Evolutionary conservation across 1,140 invertebrate species (phyloP).

Genomic region (Ptiloglossa arizonensis): DNA sequence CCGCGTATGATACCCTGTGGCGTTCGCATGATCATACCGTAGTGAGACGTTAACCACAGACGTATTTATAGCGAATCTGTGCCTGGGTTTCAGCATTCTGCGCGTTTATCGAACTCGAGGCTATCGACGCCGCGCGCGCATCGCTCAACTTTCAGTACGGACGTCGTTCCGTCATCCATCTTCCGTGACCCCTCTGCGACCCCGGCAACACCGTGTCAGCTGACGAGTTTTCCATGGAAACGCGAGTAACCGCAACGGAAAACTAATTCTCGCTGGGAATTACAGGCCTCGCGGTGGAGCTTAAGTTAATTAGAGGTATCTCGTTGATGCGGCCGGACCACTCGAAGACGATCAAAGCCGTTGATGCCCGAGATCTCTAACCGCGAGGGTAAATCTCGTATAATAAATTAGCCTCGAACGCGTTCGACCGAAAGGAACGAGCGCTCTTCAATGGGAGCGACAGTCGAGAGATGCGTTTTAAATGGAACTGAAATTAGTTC

Average conservation of each 20-base stretch:
- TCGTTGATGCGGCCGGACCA: background rate
- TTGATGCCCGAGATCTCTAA: background rate
- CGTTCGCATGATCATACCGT: slow-evolving; percentile 35
- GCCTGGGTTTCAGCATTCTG: background rate
- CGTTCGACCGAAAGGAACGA: no score
- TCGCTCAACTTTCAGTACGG: background rate
- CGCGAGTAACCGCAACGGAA: slow-evolving; percentile 24
- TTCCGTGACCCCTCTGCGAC: slow-evolving; percentile 12
- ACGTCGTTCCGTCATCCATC: slow-evolving; percentile 24
- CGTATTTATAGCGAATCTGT: slow-evolving; percentile 1
- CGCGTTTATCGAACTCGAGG: slow-evolving; percentile 13
- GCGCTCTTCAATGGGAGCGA: no score
- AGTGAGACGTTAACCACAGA: slow-evolving; percentile 38
- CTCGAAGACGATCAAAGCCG: background rate
- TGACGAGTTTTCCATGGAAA: slow-evolving; percentile 4
- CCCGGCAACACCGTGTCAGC: background rate
- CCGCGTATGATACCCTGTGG: slow-evolving; percentile 24
- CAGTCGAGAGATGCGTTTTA: no score
- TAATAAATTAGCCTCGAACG: no score
- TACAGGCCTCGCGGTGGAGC: background rate
- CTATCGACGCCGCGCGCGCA: background rate
- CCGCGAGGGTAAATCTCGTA: no score
- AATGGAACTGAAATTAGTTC: no score
- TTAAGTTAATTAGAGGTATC: slow-evolving; percentile 19
- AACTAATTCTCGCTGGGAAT: slow-evolving; percentile 10